Conservation (phyloP, 2,113 vertebrate genomes). For the Gobius niger region DNA sequence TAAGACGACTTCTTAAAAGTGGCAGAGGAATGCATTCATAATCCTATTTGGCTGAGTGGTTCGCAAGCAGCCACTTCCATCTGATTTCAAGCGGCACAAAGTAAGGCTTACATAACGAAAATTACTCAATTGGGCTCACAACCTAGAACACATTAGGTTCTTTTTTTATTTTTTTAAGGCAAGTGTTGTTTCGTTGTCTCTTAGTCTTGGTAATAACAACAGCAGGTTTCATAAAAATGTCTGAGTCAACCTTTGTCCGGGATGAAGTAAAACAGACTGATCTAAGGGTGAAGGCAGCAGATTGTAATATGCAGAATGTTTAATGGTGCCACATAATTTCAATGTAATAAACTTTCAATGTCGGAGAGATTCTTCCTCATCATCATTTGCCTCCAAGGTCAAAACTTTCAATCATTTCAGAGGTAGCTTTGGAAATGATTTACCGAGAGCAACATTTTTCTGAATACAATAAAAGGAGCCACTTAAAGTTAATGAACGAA, state of each 20-base stretch:
- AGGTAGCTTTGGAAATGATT: background rate
- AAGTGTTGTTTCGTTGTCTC: background rate
- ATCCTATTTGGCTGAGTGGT: constrained; percentile 25
- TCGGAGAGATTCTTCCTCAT: background rate
- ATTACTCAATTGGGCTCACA: constrained; percentile 14
- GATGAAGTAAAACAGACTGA: background rate
- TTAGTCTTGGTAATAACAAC: background rate
- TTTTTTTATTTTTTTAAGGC: background rate
- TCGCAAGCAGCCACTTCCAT: constrained; percentile 1
- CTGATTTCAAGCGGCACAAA: constrained; percentile 2
- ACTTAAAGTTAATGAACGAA: background rate
- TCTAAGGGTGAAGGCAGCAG: no score
- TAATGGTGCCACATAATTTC: no score
- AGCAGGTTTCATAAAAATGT: constrained; percentile 14
- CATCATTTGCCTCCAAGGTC: background rate
- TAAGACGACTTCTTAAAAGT: constrained; percentile 7
- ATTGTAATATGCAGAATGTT: no score
- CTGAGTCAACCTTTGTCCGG: constrained; percentile 20
- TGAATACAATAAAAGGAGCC: background rate
- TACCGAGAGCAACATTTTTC: background rate
- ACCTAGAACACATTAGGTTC: background rate
- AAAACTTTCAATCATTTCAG: background rate
- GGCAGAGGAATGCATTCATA: constrained; percentile 4
- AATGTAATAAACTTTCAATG: background rate
- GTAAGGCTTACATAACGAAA: background rate